A percentile compares a stretch with the other conserved stretches of the same genome.
Evolutionary conservation across 2,888 invertebrate genomes (phyloP).

Genomic region (Eudemis profundana): DNA sequence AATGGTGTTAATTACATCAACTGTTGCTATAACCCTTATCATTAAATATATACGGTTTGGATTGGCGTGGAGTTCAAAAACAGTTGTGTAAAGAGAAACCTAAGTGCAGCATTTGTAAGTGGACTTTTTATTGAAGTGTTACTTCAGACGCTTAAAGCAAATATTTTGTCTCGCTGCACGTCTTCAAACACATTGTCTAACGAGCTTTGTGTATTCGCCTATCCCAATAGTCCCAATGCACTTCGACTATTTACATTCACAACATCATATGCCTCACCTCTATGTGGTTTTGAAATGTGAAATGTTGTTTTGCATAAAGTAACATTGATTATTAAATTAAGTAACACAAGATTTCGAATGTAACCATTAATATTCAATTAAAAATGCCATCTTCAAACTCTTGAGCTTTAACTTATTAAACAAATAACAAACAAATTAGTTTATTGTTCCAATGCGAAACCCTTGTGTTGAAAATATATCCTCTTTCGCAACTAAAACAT

Average conservation of each 20-base stretch:
- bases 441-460: background rate
- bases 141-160: constrained; percentile 33
- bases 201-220: constrained; percentile 2
- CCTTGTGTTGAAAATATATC: background rate
- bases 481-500: background rate
- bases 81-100: constrained; percentile 33
- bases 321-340: background rate
- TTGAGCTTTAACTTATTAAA: too few relatives aligned
- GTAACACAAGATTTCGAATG: background rate
- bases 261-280: background rate
- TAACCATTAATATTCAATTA: background rate
- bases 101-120: constrained; percentile 18
- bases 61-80: background rate
- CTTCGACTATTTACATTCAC: constrained; percentile 14
- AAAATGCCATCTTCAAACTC: background rate
- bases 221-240: constrained; percentile 20
- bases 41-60: background rate
- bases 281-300: background rate
- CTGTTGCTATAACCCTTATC: constrained; percentile 28
- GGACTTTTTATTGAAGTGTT: constrained; percentile 27
- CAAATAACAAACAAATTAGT: too few relatives aligned
- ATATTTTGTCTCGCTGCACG: constrained; percentile 13
- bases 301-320: background rate
- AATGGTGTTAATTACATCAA: constrained; percentile 28
- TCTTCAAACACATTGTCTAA: constrained; percentile 12